Evolutionary conservation across 2,888 invertebrate genomes (phyloP).

Genomic region (Torymus tubicola): DNA sequence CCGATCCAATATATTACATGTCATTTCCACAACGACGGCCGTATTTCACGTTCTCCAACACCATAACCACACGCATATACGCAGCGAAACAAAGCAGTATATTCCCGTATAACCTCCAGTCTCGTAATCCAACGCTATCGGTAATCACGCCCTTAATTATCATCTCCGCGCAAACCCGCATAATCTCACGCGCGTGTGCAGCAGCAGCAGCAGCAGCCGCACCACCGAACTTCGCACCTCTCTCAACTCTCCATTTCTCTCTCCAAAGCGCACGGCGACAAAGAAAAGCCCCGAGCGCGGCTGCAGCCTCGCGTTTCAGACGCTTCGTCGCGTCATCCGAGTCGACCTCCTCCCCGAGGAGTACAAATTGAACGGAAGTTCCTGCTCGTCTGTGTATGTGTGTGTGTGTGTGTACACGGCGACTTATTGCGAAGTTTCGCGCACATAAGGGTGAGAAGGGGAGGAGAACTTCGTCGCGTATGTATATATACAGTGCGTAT

Average conservation of each 20-base stretch:
- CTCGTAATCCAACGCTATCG: neutral
- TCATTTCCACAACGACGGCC: too few relatives aligned
- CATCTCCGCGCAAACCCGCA: conserved; percentile 19
- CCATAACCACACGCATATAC: too few relatives aligned
- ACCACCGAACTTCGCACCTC: conserved; percentile 13
- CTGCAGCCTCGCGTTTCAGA: neutral
- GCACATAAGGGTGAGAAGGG: neutral
- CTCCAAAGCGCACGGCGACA: neutral
- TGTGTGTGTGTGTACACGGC: too few relatives aligned
- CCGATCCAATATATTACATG: too few relatives aligned
- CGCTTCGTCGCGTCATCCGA: conserved; percentile 13
- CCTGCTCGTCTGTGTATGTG: neutral
- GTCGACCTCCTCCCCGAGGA: neutral
- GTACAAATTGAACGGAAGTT: conserved; percentile 63
- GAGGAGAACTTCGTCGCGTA: neutral
- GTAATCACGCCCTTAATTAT: conserved; percentile 17
- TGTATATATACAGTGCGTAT: neutral
- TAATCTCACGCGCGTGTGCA: conserved; percentile 1
- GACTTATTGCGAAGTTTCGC: conserved; percentile 61
- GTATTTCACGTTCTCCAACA: too few relatives aligned
- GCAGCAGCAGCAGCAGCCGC: neutral
- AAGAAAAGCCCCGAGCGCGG: neutral
- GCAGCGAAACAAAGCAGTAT: neutral
- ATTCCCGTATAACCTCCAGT: too few relatives aligned
- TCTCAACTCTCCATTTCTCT: neutral